Evolutionary conservation across 1,140 invertebrate genomes (phyloP), one percentile per base, ranked within the genome.

Genomic region (Spodoptera litura): DNA sequence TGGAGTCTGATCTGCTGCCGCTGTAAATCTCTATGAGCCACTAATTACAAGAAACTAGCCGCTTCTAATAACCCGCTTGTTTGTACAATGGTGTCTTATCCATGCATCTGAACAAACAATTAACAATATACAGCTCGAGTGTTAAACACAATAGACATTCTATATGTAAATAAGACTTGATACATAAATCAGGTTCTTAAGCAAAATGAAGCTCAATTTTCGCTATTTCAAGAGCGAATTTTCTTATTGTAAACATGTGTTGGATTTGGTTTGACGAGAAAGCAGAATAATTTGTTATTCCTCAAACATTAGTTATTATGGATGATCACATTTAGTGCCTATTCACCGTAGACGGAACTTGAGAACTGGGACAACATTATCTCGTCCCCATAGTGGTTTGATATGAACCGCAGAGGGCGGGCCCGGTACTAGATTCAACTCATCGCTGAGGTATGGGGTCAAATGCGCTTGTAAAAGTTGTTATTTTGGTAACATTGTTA

Each of bases 351-450:
- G 44, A 66, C 75, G 73, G 73, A 77, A 49, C 61, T 77, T 77
- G 31, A 12, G 62, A 77, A 77, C 75, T 68, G 25, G 75, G 35
- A 66, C 75, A 68, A 11, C 27, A 77, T 56, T 49, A 68, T 73
- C 52, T 80, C 59, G 81, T 83, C 81, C 81, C 66, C 79, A 68
- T 70, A 80, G 80, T 58, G 83, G 79, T 86, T 84, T 72, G 80
- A 80, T 79, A 75, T 55, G 27, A 79, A 78, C 85, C 85, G 78
- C 85, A 86, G 68, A 78, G 77, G 82, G 78, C 76, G 82, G 78
- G 73, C 44, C 73, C 73, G 71, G 73, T 75, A 53, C 49, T 75
- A 75, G 31, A 79, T 73, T 78, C 74, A 70, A 75, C 78, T 81
- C 71, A 51, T 78, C 70, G 49, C 44, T 56, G 10, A 56, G 53